Conservation (phyloP, 2,113 vertebrate genomes). For the Echinops telfairi region DNA sequence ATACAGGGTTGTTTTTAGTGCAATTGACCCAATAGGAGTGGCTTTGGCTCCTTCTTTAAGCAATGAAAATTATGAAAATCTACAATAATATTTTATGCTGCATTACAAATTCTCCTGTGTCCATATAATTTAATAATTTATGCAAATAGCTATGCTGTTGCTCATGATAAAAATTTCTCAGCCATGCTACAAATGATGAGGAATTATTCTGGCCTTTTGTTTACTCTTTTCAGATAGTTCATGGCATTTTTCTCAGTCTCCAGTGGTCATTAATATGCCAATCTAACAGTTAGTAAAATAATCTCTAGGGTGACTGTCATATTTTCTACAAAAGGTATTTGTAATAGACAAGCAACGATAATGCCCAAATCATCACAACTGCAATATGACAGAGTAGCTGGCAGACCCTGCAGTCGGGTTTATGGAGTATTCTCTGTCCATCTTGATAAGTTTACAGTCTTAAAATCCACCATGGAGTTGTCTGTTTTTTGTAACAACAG, state of each 20-base stretch:
- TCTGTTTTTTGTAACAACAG: constrained; percentile 70
- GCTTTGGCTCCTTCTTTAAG: constrained; percentile 60
- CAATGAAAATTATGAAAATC: constrained; percentile 82
- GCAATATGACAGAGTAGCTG: constrained; percentile 54
- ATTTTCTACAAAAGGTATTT: constrained; percentile 79
- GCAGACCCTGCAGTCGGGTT: constrained; percentile 76
- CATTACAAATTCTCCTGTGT: constrained; percentile 82
- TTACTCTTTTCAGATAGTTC: constrained; percentile 85
- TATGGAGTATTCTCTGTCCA: constrained; percentile 76
- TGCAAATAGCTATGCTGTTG: constrained; percentile 83
- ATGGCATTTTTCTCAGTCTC: constrained; percentile 84
- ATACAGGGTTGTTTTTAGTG: too few relatives aligned
- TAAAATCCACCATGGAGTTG: constrained; percentile 65
- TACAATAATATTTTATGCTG: constrained; percentile 80
- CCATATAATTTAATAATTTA: constrained; percentile 86
- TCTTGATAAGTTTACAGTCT: constrained; percentile 73
- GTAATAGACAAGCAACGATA: constrained; percentile 73
- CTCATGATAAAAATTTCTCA: constrained; percentile 87
- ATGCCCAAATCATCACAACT: constrained; percentile 65
- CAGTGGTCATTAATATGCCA: constrained; percentile 84
- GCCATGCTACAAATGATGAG: constrained; percentile 78
- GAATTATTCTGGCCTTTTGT: constrained; percentile 72
- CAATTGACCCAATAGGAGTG: too few relatives aligned
- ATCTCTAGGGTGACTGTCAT: constrained; percentile 79
- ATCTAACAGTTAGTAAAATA: constrained; percentile 77